Conservation (phyloP, 2,888 invertebrate genomes). For the Amiota minor region DNA sequence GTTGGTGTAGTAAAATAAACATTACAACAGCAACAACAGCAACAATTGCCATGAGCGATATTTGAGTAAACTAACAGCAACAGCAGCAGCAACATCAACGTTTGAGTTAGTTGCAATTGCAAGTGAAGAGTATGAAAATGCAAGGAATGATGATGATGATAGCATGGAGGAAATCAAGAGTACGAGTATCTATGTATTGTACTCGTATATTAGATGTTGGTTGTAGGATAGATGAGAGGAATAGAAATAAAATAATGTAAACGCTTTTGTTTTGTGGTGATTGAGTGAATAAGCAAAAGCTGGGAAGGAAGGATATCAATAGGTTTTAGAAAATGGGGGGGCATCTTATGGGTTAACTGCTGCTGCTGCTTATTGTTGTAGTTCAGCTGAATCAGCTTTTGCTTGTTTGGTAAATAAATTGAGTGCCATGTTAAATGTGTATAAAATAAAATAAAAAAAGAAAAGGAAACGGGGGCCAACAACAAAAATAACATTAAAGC, state of each 20-base stretch:
- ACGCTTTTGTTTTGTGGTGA: conserved; percentile 26
- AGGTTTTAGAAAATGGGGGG: background rate
- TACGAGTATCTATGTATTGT: no score
- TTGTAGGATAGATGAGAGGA: no score
- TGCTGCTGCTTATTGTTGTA: conserved; percentile 2
- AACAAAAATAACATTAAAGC: no score
- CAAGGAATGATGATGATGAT: no score
- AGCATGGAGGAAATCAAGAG: no score
- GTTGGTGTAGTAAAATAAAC: conserved; percentile 32
- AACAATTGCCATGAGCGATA: conserved; percentile 34
- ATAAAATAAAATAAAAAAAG: conserved; percentile 42
- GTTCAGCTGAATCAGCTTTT: conserved; percentile 17
- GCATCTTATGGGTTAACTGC: conserved; percentile 44
- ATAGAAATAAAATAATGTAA: conserved; percentile 21
- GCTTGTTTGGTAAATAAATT: conserved; percentile 64
- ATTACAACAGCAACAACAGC: conserved; percentile 17
- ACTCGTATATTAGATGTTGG: no score
- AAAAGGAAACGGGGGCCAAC: no score
- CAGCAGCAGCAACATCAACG: conserved; percentile 11
- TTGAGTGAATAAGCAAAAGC: conserved; percentile 7
- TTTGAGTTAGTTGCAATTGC: conserved; percentile 12
- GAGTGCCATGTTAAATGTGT: conserved; percentile 57
- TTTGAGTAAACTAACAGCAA: conserved; percentile 28
- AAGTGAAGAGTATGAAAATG: conserved; percentile 4
- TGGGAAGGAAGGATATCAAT: background rate